Percentiles rank a stretch among this genome's conserved stretches.
phyloP scores from a whole-genome alignment of 2,113 vertebrate species.

The Odontophorus gujanensis region DNA sequence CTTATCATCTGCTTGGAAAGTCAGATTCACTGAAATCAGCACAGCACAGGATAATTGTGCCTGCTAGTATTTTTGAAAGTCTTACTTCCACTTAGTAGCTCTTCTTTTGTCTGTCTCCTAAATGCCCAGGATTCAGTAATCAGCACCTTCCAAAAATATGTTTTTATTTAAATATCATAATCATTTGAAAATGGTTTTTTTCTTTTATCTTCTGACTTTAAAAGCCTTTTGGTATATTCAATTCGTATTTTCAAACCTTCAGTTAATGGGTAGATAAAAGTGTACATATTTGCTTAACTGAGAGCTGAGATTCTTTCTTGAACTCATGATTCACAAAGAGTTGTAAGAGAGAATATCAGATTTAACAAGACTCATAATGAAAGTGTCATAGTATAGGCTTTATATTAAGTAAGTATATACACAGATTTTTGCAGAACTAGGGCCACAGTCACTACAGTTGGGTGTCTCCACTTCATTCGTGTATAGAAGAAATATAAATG shows the following conservation, averaged over 20 bases:
- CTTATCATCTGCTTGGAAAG: neutral
- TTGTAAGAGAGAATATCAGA: neutral
- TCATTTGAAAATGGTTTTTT: neutral
- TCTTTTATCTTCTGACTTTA: neutral
- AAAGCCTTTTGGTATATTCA: neutral
- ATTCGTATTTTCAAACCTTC: neutral
- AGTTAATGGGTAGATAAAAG: neutral
- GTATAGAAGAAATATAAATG: neutral
- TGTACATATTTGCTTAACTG: neutral
- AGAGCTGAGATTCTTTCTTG: neutral
- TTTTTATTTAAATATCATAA: neutral
- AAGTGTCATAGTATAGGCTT: accelerated
- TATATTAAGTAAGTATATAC: neutral
- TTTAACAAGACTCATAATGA: neutral
- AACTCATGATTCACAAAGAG: neutral
- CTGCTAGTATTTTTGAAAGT: neutral
- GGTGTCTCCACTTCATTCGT: neutral
- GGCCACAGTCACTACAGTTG: neutral
- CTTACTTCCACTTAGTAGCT: neutral
- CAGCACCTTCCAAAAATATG: neutral
- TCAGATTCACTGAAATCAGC: neutral
- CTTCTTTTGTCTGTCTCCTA: neutral
- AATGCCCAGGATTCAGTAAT: neutral
- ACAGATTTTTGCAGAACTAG: neutral
- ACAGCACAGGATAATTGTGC: neutral